A percentile compares a stretch with the other conserved stretches of the same genome.
Evolutionary conservation across 1,140 invertebrate genomes (phyloP).

Genomic region (Cotesia chilonis): DNA sequence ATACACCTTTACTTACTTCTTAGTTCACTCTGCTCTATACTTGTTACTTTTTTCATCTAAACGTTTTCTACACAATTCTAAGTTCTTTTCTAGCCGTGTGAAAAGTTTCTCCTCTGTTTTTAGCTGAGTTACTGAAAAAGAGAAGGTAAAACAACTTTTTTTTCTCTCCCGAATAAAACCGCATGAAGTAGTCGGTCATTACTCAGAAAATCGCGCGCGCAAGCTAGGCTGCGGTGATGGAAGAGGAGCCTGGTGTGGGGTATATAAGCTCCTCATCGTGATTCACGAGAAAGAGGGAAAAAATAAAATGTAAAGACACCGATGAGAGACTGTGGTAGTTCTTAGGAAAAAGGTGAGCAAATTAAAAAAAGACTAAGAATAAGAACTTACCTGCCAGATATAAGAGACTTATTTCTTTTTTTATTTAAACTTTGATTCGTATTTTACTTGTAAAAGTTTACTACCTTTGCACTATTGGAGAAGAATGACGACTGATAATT

Average conservation of each 20-base stretch:
- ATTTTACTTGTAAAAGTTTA: too few relatives aligned
- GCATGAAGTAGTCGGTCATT: conserved; percentile 33
- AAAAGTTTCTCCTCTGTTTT: conserved; percentile 28
- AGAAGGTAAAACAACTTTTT: conserved; percentile 7
- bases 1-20: conserved; percentile 3
- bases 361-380: neutral
- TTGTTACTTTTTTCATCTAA: conserved; percentile 13
- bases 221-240: neutral
- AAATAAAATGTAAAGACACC: conserved; percentile 6
- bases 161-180: conserved; percentile 27
- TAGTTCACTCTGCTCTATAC: too few relatives aligned
- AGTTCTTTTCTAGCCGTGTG: conserved; percentile 28
- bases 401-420: too few relatives aligned
- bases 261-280: conserved; percentile 15
- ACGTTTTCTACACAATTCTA: conserved; percentile 14
- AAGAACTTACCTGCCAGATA: too few relatives aligned
- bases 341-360: neutral
- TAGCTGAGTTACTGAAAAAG: conserved; percentile 6
- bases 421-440: too few relatives aligned
- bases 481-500: too few relatives aligned
- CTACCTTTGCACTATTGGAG: too few relatives aligned
- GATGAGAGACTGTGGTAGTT: neutral
- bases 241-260: too few relatives aligned
- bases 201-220: conserved; percentile 30
- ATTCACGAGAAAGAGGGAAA: neutral